Percentiles rank a stretch among this genome's conserved stretches.
phyloP scores from a whole-genome alignment of 2,797 vertebrate genomes.

The Mus spretus region DNA sequence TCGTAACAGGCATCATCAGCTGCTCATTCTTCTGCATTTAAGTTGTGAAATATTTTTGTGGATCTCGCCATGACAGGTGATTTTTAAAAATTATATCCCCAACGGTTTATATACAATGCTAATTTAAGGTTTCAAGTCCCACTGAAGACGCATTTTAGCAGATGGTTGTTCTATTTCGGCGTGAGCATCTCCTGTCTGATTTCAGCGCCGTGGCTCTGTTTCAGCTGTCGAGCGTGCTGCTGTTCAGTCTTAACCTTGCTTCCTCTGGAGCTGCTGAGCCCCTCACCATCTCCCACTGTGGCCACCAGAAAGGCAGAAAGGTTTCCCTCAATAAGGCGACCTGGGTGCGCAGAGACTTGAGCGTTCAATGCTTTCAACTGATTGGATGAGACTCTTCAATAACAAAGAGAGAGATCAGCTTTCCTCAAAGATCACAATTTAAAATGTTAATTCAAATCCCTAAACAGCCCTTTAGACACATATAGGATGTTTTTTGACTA shows the following conservation, averaged over 20 bases:
- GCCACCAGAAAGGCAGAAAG: neutral
- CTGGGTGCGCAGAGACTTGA: neutral
- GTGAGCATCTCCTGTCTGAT: neutral
- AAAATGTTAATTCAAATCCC: neutral
- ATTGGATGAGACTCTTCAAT: neutral
- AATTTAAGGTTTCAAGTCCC: neutral
- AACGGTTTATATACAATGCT: neutral
- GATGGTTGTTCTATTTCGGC: neutral
- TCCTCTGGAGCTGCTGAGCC: neutral
- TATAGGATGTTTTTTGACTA: neutral
- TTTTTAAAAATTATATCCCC: neutral
- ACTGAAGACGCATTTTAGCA: neutral
- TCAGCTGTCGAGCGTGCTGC: neutral
- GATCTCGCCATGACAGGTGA: constrained; percentile 20
- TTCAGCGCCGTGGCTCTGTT: neutral
- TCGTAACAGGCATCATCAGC: neutral
- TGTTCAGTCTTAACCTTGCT: neutral
- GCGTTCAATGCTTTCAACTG: neutral
- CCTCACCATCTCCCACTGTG: neutral
- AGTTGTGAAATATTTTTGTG: neutral
- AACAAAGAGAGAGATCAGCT: neutral
- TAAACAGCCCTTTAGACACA: neutral
- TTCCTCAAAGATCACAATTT: neutral
- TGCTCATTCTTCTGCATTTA: neutral
- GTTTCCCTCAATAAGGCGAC: neutral